Conservation (phyloP, 2,113 vertebrate genomes). For the Paramormyrops kingsleyae region DNA sequence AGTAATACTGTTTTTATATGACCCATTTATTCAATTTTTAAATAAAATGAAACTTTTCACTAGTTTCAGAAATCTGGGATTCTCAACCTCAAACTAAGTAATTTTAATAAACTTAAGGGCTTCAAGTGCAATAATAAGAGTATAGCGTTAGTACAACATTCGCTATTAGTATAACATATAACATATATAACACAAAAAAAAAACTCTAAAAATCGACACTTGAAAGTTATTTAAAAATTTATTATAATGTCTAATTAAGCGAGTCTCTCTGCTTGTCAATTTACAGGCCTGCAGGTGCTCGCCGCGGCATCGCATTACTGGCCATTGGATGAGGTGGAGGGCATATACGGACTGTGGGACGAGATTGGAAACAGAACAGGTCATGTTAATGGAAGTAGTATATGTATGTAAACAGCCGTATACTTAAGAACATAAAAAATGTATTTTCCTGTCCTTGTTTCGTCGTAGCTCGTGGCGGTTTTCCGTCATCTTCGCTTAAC, state of each 20-base stretch:
- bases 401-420: slow-evolving; percentile 53
- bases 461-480: not conserved
- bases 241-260: not conserved
- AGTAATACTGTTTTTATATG: not conserved
- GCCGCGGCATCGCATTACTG: slow-evolving; percentile 88
- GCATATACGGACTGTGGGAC: slow-evolving; percentile 78
- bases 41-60: not conserved
- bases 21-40: not conserved
- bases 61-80: not conserved
- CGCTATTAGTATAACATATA: not conserved
- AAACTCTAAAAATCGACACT: not conserved
- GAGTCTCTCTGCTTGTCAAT: slow-evolving; percentile 38
- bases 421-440: slow-evolving; percentile 12
- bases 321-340: slow-evolving; percentile 82
- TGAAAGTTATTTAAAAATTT: not conserved
- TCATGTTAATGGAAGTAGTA: slow-evolving; percentile 57
- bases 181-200: too few species aligned
- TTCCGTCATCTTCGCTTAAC: not conserved
- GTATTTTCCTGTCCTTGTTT: not conserved
- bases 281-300: slow-evolving; percentile 78
- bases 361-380: slow-evolving; percentile 71
- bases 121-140: not conserved
- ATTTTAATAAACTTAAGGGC: not conserved
- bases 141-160: not conserved
- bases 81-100: not conserved